Base-by-base conservation (phyloP, 2,113 vertebrate species). In the Gymnogyps californianus region DNA sequence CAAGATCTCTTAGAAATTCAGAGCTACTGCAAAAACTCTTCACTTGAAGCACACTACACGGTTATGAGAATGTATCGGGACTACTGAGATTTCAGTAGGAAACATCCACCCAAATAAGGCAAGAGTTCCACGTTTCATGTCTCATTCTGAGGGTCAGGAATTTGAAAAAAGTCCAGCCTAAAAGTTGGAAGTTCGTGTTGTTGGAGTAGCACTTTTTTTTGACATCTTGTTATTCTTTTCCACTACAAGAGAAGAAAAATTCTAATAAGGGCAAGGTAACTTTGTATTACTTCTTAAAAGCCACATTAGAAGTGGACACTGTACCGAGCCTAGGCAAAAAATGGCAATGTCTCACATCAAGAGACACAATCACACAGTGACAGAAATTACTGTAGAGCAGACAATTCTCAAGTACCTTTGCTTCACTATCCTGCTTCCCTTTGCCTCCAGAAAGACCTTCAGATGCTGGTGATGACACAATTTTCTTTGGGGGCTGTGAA, bases 401-500 rank as follows among this genome's bases (percentile, higher is more conserved):
- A 90, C 18, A 87, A 40, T 61, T 89, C 19, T 52, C 28, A 76
- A 70, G 2, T 95, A 98, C 98, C 98, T 98, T 52, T 71, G 76
- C 29, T 59, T 93, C 81, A 82, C 15, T 75, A 31, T 54, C 26
- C 47, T 87, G 83, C 58, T 96, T 98, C 67, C 84, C 97, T 94
- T 40, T 97, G 72, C 62, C 88, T 59, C 90, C 91, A 79, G 96
- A 36, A 44, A 96, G 82, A 80, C 67, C 58, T 97, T 97, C 97
- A 87, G 92, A 57, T 26, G 72, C 76, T 49, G 96, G 76, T 89
- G 95, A 91, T 26, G 93, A 96, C 92, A 90, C 25, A 82, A 36
- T 38, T 78, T 81, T 98, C 96, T 97, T 98, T 31, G 92, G 87
- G 47, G 94, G 61, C 81, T 98, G 93, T 9, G 97, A 89, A 52